Conservation (phyloP, 2,113 vertebrate species). For the Dolichotis patagonum region DNA sequence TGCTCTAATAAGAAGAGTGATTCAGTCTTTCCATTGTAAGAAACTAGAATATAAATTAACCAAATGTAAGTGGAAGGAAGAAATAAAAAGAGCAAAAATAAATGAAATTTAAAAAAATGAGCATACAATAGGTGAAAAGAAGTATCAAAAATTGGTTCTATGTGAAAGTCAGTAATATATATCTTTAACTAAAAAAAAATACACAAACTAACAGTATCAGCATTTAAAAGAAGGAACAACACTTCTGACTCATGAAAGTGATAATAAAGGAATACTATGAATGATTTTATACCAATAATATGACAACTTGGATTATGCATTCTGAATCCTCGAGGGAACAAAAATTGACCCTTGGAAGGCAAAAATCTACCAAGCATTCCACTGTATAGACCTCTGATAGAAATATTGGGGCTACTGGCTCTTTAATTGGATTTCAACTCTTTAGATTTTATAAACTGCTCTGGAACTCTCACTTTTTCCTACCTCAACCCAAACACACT, state of each 20-base stretch:
- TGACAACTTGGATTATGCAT: not conserved
- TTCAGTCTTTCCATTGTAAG: not conserved
- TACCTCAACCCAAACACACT: not conserved
- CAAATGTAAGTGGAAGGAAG: not conserved
- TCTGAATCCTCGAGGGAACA: not conserved
- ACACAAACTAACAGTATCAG: not conserved
- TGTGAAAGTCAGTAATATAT: slow-evolving; percentile 7
- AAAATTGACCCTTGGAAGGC: not conserved
- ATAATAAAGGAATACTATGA: not conserved
- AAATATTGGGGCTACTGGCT: not conserved
- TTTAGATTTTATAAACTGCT: not conserved
- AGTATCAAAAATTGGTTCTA: not conserved
- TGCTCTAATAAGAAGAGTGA: not conserved
- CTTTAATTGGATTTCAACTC: not conserved
- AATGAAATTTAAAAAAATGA: not conserved
- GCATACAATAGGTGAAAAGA: too few relatives aligned
- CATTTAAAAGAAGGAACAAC: not conserved
- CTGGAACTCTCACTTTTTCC: not conserved
- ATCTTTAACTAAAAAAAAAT: not conserved
- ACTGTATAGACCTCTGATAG: not conserved
- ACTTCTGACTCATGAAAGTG: not conserved
- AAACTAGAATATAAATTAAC: not conserved
- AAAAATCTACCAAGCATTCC: not conserved
- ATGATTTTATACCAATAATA: not conserved
- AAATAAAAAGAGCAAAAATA: slow-evolving; percentile 1